Base-by-base conservation (phyloP, 2,113 vertebrate genomes). In the Illadopsis cleaveri region DNA sequence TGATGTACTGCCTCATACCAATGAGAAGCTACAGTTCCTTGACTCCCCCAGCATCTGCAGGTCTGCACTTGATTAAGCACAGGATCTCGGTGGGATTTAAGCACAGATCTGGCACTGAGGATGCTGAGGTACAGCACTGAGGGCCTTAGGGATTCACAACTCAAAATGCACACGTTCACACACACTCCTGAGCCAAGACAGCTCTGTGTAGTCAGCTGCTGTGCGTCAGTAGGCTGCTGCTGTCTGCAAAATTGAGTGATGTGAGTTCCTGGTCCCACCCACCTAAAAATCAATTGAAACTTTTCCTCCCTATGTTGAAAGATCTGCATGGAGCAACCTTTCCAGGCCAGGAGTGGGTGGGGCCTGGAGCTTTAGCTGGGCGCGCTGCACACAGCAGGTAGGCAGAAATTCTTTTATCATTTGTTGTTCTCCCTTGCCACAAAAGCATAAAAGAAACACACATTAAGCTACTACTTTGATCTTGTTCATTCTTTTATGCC, bases 371-470 rank as follows among this genome's bases (percentile, higher is more conserved):
- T 60, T 60, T 64, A 56, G 22, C 37, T 9, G 5, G 31, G 19
- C 0, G 0, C 2, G 0, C 42, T 53, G 71, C 31, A 31, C 0
- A 2, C 21, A 25, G 47, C 47, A 78, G 56, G 56, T 44, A 56
- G 45, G 62, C 30, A 73, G 42, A 86, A 61, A 89, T 84, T 58
- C 42, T 80, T 95, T 28, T 31, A 6, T 20, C 23, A 22, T 65
- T 70, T 47, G 81, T 45, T 80, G 23, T 91, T 92, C 47, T 95
- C 19, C 3, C 33, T 92, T 90, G 56, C 76, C n/a, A 61, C 51
- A 17, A 44, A 62, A 38, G 28, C 40, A 28, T 56, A 56, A 90
- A 81, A 84, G 37, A 68, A 82, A 31, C n/a, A 20, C 15, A 31
- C 30, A 65, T 82, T 54, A 87, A 79, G 18, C 40, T 56, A 10